phyloP scores from a whole-genome alignment of 2,888 invertebrate genomes.

The Pristionchus japonicus region DNA sequence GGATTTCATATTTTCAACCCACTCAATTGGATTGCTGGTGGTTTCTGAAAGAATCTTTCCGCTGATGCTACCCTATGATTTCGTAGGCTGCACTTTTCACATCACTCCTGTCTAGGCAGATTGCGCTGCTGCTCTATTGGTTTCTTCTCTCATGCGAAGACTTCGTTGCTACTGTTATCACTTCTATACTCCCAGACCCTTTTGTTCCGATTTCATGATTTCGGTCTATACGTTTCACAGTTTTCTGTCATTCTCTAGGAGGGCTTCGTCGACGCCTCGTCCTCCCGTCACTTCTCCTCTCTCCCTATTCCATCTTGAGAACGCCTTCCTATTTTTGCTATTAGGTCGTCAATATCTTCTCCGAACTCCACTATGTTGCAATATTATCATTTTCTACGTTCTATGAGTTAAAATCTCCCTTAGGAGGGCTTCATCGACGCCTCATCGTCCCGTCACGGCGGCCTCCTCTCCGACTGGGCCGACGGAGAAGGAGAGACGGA shows the following conservation, averaged over 20 bases:
- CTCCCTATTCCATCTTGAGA: neutral
- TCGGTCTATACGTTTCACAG: too few relatives aligned
- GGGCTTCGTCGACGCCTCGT: slow-evolving; percentile 51
- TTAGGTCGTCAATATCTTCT: too few relatives aligned
- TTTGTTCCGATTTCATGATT: neutral
- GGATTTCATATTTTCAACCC: too few relatives aligned
- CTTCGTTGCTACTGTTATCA: too few relatives aligned
- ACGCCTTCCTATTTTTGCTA: too few relatives aligned
- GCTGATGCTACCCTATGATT: neutral
- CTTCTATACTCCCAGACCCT: too few relatives aligned
- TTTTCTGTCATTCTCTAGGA: slow-evolving; percentile 46
- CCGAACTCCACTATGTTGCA: too few relatives aligned
- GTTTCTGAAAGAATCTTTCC: too few relatives aligned
- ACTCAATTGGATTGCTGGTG: too few relatives aligned
- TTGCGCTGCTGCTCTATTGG: neutral
- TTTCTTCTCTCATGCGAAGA: too few relatives aligned
- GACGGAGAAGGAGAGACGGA: slow-evolving; percentile 45
- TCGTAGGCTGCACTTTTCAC: neutral
- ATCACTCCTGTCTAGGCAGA: neutral
- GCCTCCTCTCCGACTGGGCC: slow-evolving; percentile 21
- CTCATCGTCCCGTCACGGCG: slow-evolving; percentile 43
- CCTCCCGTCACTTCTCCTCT: neutral
- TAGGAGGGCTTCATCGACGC: slow-evolving; percentile 56
- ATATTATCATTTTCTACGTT: neutral
- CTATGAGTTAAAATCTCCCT: too few relatives aligned